phyloP scores from a whole-genome alignment of 2,113 vertebrate genomes.

The Gymnorhina tibicen region DNA sequence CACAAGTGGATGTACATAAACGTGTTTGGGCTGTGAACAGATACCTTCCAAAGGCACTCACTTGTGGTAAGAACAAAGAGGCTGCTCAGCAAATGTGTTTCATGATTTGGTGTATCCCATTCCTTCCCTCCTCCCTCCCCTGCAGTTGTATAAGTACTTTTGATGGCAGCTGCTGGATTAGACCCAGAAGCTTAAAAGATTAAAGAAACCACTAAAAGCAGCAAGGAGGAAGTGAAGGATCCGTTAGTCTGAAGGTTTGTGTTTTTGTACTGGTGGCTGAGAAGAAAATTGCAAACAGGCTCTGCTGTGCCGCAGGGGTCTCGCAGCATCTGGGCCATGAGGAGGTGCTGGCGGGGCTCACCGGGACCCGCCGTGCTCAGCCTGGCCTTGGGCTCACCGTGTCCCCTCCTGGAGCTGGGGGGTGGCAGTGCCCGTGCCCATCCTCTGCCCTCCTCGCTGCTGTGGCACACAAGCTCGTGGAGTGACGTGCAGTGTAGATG shows the following conservation, averaged over 20 bases:
- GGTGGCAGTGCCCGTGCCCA: background rate
- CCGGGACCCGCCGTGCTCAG: background rate
- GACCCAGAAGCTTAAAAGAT: conserved; percentile 82
- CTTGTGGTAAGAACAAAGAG: background rate
- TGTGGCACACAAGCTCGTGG: accelerated
- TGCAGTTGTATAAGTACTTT: conserved; percentile 70
- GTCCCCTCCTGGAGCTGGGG: background rate
- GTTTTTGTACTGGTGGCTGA: conserved; percentile 63
- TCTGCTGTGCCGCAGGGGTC: conserved; percentile 39
- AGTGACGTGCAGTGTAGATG: accelerated
- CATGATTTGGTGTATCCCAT: conserved; percentile 24
- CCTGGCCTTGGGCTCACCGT: background rate
- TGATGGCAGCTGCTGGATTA: conserved; percentile 74
- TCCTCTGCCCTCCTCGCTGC: background rate
- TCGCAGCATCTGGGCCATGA: background rate
- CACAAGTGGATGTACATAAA: background rate
- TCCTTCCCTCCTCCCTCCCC: conserved; percentile 12
- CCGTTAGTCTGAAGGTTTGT: conserved; percentile 68
- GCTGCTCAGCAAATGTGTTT: background rate
- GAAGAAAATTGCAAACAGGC: conserved; percentile 76
- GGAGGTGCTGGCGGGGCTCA: background rate
- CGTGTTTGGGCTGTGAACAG: background rate
- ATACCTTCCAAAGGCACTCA: background rate
- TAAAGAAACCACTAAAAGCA: conserved; percentile 78
- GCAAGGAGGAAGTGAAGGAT: conserved; percentile 72